Base-by-base conservation (phyloP, 1,140 invertebrate species). In the Drosophila hydei region DNA sequence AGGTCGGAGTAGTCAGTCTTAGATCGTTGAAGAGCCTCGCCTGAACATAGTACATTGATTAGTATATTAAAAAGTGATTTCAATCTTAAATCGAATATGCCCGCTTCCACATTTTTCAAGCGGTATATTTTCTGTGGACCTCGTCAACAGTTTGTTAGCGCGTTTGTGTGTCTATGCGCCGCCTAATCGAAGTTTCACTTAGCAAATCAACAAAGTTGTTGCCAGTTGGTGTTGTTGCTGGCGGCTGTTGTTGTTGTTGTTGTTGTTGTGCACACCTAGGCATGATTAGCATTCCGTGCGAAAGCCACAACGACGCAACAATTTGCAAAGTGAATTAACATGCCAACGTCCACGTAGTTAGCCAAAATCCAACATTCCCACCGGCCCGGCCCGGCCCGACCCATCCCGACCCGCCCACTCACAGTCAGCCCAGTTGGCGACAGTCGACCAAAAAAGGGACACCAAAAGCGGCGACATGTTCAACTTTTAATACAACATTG, bases 281-380 rank as follows among this genome's bases (percentile, higher is more conserved):
- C 70, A 63, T 74, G 84, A 85, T 85, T 85, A 85, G 83, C 74
- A 77, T 65, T 63, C 76, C 64, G 48, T 61, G 19, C 40, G 38
- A 59, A 67, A 77, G 61, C 64, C 61, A 54, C 62, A 67, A 43
- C 43, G 45, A 74, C 81, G 74, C 80, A 85, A 88, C 81, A 88
- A 87, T 81, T 87, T 80, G 81, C 78, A 81, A 87, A 87, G 83
- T 87, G 81, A 88, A 87, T 87, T 88, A 87, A 88, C 78, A 88
- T 80, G 77, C 77, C 77, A 70, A 65, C 60, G 62, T 60, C 80
- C 70, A 48, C 60, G 65, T 67, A 63, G 43, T 60, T 55, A 55
- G 23, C 56, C 65, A 48, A 70, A 62, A 19, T 47, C 59, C 19
- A 65, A 52, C 38, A 42, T 16, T 42, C 27, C 60, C 33, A 11